Evolutionary conservation across 1,140 invertebrate genomes (phyloP).

Genomic region (Probaryconus sp.): DNA sequence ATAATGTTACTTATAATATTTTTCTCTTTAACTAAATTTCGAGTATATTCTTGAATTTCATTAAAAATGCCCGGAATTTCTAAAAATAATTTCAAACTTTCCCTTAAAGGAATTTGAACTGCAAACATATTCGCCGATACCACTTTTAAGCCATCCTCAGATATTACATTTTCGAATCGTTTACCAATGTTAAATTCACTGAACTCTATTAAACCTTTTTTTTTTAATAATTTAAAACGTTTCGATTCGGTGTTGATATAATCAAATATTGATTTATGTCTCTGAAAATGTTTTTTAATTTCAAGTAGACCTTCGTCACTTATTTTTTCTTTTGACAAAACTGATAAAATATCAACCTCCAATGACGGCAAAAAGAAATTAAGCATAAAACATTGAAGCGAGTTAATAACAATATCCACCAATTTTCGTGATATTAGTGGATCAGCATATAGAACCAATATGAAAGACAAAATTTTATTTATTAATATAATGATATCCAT

Average conservation of each 20-base stretch:
- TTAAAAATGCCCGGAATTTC: too few relatives aligned
- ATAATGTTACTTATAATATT: too few relatives aligned
- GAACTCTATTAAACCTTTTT: conserved; percentile 29
- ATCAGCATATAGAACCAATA: conserved; percentile 29
- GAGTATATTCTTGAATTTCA: too few relatives aligned
- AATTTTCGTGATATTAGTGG: conserved; percentile 21
- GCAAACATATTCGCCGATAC: too few relatives aligned
- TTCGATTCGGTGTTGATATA: conserved; percentile 26
- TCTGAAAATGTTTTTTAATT: conserved; percentile 12
- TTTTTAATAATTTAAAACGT: conserved; percentile 34
- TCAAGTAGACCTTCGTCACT: not conserved
- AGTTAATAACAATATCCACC: conserved; percentile 13
- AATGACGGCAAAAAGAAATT: conserved; percentile 25
- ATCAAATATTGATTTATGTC: conserved; percentile 22
- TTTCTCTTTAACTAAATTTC: too few relatives aligned
- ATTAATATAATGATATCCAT: conserved; percentile 9
- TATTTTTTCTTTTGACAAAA: conserved; percentile 7
- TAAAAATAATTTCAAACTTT: too few relatives aligned
- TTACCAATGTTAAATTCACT: conserved; percentile 23
- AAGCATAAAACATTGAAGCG: conserved; percentile 6
- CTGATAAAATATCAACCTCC: conserved; percentile 15
- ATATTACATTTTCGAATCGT: conserved; percentile 6
- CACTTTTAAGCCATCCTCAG: too few relatives aligned
- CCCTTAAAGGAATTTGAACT: too few relatives aligned
- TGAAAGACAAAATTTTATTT: conserved; percentile 14